phyloP scores from a whole-genome alignment of 2,113 vertebrate genomes.

The Sylvilagus bachmani region DNA sequence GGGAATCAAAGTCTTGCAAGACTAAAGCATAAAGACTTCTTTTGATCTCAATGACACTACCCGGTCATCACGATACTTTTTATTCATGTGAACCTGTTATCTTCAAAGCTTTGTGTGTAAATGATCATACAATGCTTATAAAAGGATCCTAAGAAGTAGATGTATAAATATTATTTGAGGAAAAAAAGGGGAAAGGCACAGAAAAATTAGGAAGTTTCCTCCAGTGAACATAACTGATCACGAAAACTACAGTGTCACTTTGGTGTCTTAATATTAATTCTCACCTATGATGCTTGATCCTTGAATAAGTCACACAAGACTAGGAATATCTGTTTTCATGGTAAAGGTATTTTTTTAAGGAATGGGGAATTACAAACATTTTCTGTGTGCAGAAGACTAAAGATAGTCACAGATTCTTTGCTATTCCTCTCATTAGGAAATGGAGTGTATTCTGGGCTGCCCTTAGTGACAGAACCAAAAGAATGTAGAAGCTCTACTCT shows the following conservation, averaged over 20 bases:
- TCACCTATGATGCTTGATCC: neutral
- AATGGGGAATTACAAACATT: neutral
- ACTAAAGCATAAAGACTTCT: neutral
- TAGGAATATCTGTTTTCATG: neutral
- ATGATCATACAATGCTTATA: neutral
- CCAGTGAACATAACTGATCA: neutral
- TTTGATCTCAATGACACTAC: slow-evolving; percentile 1
- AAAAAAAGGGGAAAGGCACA: neutral
- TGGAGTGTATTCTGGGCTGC: neutral
- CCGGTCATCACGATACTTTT: neutral
- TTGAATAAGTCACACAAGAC: neutral
- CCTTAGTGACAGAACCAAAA: neutral
- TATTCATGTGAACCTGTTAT: neutral
- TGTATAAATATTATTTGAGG: neutral
- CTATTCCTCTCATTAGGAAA: neutral
- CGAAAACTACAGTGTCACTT: neutral
- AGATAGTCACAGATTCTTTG: neutral
- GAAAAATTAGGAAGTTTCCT: slow-evolving; percentile 27
- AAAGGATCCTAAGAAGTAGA: neutral
- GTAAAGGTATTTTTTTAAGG: neutral
- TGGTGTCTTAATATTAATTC: neutral
- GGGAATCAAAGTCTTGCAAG: neutral
- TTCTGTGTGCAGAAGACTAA: neutral
- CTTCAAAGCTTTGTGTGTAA: neutral
- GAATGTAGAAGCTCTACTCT: neutral